Evolutionary conservation across 2,113 vertebrate genomes (phyloP), one percentile per base, ranked within the genome.

Genomic region (Phalacrocorax aristotelis): DNA sequence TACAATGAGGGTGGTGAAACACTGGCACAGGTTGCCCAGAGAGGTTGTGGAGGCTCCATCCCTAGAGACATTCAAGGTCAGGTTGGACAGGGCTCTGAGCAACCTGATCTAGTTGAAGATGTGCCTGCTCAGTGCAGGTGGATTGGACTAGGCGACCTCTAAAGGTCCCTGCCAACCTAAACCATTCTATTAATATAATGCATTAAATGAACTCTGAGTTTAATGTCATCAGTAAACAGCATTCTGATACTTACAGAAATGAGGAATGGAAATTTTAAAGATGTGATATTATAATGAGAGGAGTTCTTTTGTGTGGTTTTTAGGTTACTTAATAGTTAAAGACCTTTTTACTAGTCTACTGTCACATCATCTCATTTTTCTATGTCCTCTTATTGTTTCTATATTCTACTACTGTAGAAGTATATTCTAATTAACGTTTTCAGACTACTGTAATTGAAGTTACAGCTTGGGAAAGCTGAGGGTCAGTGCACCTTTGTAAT

Each of bases 381-480:
- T 61, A 2, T 46, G 8, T 79, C 15, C 15, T 85, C 66, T 25
- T 71, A 84, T 61, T 93, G 15, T 36, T 89, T 57, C 66, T 87
- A 7, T 69, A 38, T 77, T 93, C 38, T 90, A 23, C 46, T 92
- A 27, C 48, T 58, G 2, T 42, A 30, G 38, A 92, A 91, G 61
- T 82, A 64, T 68, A 83, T 81, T 95, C 48, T 92, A 95, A 96
- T 96, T 97, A 93, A 65, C 49, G 68, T 92, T 89, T 86, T 68
- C 83, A 89, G 94, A 75, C 57, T 70, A 91, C 5, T 38, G 25
- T 93, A 94, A 94, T 86, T 95, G 86, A 86, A 97, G 74, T 70
- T 94, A 86, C 34, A 69, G 34, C 65, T 78, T 92, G 49, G 68
- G 87, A 88, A 96, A 92, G 58, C 86, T 87, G 60, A 93, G 93